Evolutionary conservation across 1,140 invertebrate species (phyloP), one percentile per base, ranked within the genome.

Genomic region (Leptonema lineaticorne): DNA sequence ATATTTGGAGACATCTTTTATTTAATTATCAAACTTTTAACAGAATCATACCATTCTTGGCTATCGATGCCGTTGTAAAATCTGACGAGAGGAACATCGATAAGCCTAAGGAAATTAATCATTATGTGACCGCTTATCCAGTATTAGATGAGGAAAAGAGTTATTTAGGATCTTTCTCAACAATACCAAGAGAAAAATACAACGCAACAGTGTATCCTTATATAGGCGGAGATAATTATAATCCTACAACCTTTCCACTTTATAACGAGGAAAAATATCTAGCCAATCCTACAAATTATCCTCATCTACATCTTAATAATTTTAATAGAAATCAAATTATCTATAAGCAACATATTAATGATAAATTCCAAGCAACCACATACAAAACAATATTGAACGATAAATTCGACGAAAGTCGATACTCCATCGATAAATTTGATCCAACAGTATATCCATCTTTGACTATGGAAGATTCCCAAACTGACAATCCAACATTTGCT

Each of bases 1-100:
- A 33, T 33, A 6, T 33, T 33, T 33, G 30, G n/a, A n/a, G n/a
- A n/a, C n/a, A n/a, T n/a, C n/a, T n/a, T n/a, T n/a, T n/a, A n/a
- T n/a, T n/a, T n/a, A n/a, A n/a, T n/a, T n/a, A n/a, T n/a, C n/a
- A n/a, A n/a, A n/a, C n/a, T n/a, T n/a, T n/a, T n/a, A n/a, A n/a
- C 74, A 92, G 90, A 78, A 91, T 92, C 73, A 92, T 92, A 76
- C 90, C 90, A 28, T 92, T 92, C 78, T 86, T 92, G 64, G 89
- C 90, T 28, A 89, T 89, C 28, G 91, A 92, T 76, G 90, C 91
- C 20, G 83, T 92, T 28, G 74, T 81, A 2, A 79, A 82, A 65
- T 76, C 78, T 24, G 78, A 81, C 11, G 67, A 75, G 63, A 66
- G 76, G 4, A 58, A 66, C 37, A 9, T 1, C 27, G 63, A 67